Evolutionary conservation across 2,113 vertebrate genomes (phyloP).

Genomic region (Nematolebias whitei): DNA sequence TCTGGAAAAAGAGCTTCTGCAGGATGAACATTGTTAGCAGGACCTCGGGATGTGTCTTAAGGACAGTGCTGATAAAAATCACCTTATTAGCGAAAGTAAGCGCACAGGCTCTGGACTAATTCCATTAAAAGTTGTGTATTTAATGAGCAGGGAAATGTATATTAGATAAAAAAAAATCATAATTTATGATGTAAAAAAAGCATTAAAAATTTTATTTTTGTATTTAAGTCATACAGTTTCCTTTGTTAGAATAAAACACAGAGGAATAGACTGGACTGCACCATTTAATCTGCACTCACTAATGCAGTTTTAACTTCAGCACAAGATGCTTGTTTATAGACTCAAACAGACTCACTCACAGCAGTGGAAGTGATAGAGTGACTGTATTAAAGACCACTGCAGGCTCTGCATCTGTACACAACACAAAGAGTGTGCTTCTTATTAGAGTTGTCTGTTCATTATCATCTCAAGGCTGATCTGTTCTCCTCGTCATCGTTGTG

Average conservation of each 20-base stretch:
- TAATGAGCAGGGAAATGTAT: slow-evolving; percentile 21
- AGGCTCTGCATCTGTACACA: slow-evolving; percentile 12
- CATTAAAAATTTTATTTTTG: neutral
- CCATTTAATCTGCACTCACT: slow-evolving; percentile 25
- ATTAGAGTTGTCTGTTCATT: slow-evolving; percentile 45
- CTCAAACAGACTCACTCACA: slow-evolving; percentile 19
- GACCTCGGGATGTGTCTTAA: slow-evolving; percentile 44
- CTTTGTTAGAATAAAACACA: slow-evolving; percentile 17
- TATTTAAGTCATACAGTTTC: slow-evolving; percentile 7
- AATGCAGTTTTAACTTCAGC: slow-evolving; percentile 4
- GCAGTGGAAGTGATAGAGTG: slow-evolving; percentile 13
- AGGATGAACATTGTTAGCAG: slow-evolving; percentile 36
- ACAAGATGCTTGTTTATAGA: slow-evolving; percentile 26
- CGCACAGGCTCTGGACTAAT: slow-evolving; percentile 35
- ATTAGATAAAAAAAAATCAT: slow-evolving; percentile 40
- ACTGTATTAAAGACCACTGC: slow-evolving; percentile 22
- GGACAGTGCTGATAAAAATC: slow-evolving; percentile 57
- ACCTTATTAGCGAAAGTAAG: slow-evolving; percentile 41
- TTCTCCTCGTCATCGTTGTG: slow-evolving; percentile 44
- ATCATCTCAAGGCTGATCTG: slow-evolving; percentile 42
- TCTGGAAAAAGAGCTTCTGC: slow-evolving; percentile 18
- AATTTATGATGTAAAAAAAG: slow-evolving; percentile 24
- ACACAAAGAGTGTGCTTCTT: slow-evolving; percentile 34
- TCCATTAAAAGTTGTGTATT: slow-evolving; percentile 42
- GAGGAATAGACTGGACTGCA: slow-evolving; percentile 8